Evolutionary conservation across 2,113 vertebrate species (phyloP).

Genomic region (Phyllopteryx taeniolatus): DNA sequence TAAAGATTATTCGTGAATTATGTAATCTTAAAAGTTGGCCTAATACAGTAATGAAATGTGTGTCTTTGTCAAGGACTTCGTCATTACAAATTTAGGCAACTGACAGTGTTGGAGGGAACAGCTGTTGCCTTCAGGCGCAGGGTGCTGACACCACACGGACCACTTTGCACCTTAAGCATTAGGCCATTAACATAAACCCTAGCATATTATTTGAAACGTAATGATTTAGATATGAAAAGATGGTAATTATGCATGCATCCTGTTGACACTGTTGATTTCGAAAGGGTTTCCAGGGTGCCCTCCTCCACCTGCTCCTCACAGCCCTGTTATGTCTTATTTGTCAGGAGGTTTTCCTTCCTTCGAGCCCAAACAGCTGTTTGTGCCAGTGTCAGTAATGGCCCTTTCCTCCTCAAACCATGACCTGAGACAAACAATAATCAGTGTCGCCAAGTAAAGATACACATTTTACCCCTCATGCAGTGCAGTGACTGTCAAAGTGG

Average conservation of each 20-base stretch:
- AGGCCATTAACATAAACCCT: constrained; percentile 35
- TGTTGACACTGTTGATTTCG: constrained; percentile 12
- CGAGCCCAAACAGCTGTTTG: constrained; percentile 45
- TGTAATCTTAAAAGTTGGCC: neutral
- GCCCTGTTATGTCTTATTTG: constrained; percentile 28
- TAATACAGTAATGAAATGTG: neutral
- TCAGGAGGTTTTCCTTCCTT: constrained; percentile 50
- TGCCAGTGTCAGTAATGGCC: constrained; percentile 31
- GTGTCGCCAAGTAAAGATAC: constrained; percentile 30
- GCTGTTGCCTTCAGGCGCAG: constrained; percentile 43
- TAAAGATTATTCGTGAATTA: neutral
- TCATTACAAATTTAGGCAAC: constrained; percentile 4
- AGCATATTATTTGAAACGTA: neutral
- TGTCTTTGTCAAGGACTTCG: neutral
- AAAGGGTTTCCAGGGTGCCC: neutral
- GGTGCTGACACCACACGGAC: constrained; percentile 23
- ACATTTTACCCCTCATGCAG: constrained; percentile 4
- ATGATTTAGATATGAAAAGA: neutral
- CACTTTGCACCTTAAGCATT: constrained; percentile 8
- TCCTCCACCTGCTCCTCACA: constrained; percentile 1
- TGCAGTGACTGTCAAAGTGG: constrained; percentile 24
- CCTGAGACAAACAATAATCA: constrained; percentile 45
- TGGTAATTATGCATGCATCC: neutral
- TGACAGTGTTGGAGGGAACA: constrained; percentile 30
- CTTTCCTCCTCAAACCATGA: constrained; percentile 29